A percentile compares a stretch with the other conserved stretches of the same genome.
Evolutionary conservation across 2,888 invertebrate genomes (phyloP).

Genomic region (Catonia carolina): DNA sequence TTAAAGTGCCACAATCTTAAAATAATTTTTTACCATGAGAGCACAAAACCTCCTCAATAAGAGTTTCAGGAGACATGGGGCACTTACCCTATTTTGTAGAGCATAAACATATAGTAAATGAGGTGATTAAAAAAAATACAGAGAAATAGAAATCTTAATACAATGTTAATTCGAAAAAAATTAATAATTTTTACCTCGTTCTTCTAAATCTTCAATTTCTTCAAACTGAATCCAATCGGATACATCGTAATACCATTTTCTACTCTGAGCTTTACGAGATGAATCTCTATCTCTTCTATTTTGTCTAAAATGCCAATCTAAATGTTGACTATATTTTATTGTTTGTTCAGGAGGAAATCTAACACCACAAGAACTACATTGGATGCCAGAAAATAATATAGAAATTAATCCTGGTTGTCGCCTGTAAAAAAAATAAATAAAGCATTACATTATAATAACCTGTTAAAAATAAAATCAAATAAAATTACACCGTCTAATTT

Average conservation of each 20-base stretch:
- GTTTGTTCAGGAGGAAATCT: slow-evolving; percentile 87
- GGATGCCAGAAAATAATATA: slow-evolving; percentile 72
- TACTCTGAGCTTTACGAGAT: slow-evolving; percentile 70
- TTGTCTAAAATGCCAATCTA: slow-evolving; percentile 98
- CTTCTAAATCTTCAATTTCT: slow-evolving; percentile 86
- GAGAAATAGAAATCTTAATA: no score
- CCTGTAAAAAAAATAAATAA: slow-evolving; percentile 43
- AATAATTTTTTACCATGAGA: no score
- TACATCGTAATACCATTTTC: slow-evolving; percentile 86
- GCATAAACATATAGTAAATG: no score
- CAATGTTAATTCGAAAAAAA: no score
- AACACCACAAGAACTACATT: slow-evolving; percentile 93
- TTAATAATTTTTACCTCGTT: slow-evolving; percentile 54
- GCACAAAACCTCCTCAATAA: no score
- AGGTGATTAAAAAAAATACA: no score
- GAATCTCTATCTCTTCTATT: slow-evolving; percentile 84
- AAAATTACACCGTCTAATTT: neutral
- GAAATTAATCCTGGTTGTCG: slow-evolving; percentile 54
- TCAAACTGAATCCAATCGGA: slow-evolving; percentile 92
- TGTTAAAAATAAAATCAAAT: neutral
- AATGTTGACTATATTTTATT: slow-evolving; percentile 85
- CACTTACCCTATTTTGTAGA: no score
- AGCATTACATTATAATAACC: no score
- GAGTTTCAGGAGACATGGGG: no score
- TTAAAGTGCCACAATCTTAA: no score